Percentiles rank a stretch among this genome's conserved stretches.
phyloP scores from a whole-genome alignment of 1,140 invertebrate species.

The Patella vulgata region DNA sequence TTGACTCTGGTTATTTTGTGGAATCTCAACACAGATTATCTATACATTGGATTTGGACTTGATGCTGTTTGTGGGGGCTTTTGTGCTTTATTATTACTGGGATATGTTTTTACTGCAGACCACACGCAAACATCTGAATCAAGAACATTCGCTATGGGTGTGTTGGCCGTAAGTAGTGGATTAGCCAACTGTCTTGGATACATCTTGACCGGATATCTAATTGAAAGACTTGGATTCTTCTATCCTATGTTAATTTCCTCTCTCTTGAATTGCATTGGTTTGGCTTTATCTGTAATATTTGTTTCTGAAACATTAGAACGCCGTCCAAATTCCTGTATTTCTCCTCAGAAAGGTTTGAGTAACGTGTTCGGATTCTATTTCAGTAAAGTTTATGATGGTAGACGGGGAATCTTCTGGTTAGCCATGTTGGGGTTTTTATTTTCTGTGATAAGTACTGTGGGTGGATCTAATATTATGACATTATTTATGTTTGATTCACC shows the following conservation, averaged over 20 bases:
- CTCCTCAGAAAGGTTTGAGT: background rate
- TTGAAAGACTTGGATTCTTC: background rate
- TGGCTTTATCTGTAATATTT: background rate
- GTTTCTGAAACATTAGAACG: background rate
- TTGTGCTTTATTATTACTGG: no score
- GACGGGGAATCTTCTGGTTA: background rate
- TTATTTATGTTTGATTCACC: conserved; percentile 15
- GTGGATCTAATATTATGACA: background rate
- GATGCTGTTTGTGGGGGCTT: no score
- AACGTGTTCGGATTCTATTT: conserved; percentile 21
- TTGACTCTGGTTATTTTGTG: no score
- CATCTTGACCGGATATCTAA: no score
- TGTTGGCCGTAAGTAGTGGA: no score
- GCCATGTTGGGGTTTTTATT: conserved; percentile 5
- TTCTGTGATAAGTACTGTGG: background rate
- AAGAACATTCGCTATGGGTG: no score
- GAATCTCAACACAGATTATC: no score
- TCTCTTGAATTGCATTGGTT: background rate
- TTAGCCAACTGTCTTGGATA: no score
- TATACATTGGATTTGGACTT: no score
- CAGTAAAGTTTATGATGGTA: background rate
- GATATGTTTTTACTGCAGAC: no score
- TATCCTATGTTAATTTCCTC: background rate
- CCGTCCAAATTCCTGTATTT: background rate
- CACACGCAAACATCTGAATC: no score